These are phyloP conservation scores for Xenus cinereus DNA, from an alignment of 2,113 vertebrate genomes.

Conservation along the genomic window DNA sequence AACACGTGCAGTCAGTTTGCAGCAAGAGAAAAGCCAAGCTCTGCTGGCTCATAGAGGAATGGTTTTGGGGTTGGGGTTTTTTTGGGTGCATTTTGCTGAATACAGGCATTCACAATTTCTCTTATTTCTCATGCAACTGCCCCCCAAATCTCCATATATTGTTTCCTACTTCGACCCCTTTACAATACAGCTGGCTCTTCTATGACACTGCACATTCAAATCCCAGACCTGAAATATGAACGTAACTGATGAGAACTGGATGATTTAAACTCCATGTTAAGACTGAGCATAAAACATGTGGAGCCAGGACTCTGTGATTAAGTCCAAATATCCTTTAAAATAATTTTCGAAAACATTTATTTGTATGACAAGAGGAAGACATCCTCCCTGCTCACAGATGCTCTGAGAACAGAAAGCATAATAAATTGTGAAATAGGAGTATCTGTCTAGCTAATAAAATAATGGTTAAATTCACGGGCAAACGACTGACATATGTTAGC, in stretches of 20 bases:
- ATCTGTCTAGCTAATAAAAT: neutral
- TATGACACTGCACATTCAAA: neutral
- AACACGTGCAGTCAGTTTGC: neutral
- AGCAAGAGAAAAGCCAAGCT: neutral
- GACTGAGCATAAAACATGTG: neutral
- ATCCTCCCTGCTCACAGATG: neutral
- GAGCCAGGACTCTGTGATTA: neutral
- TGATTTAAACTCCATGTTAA: neutral
- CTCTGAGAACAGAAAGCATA: neutral
- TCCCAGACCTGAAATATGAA: neutral
- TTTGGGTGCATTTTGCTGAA: neutral
- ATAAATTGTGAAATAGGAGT: neutral
- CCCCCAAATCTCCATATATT: neutral
- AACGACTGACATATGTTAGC: neutral
- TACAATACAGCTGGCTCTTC: neutral
- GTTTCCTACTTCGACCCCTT: neutral
- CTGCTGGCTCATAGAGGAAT: neutral
- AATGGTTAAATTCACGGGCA: neutral
- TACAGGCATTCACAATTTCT: neutral
- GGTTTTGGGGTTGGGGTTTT: neutral
- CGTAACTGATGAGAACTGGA: neutral
- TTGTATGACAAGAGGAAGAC: neutral
- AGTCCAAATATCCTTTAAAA: neutral
- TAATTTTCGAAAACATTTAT: neutral
- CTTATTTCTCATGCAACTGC: neutral